Conservation (phyloP, 2,888 invertebrate genomes). For the Seira musarum region DNA sequence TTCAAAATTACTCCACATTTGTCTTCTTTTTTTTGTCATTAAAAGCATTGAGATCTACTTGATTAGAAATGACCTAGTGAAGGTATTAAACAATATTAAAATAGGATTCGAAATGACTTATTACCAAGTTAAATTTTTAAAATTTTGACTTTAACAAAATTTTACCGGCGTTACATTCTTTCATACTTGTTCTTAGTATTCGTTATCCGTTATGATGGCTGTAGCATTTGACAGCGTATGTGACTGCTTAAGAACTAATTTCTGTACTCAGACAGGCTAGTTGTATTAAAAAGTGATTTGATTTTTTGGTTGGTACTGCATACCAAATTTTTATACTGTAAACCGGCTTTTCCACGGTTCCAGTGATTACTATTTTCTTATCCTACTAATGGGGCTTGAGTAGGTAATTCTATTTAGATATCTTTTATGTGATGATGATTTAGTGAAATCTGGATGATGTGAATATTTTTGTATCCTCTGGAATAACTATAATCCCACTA, state of each 20-base stretch:
- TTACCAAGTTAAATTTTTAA: neutral
- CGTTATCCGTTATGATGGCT: neutral
- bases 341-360: constrained; percentile 13
- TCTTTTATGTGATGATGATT: neutral
- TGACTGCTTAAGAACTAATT: neutral
- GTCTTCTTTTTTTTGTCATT: no score
- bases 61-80: no score
- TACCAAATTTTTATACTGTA: constrained; percentile 1
- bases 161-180: neutral
- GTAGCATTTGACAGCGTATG: neutral
- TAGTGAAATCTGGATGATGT: neutral
- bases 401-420: neutral
- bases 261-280: neutral
- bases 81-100: no score
- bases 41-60: no score
- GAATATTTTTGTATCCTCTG: neutral
- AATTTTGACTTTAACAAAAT: neutral
- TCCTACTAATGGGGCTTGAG: neutral
- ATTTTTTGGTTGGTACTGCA: neutral
- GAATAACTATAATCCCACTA: neutral
- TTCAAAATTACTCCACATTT: no score
- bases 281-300: no score
- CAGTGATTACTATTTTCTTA: constrained; percentile 5
- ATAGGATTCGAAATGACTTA: neutral
- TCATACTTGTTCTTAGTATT: no score